phyloP scores from a whole-genome alignment of 2,888 invertebrate genomes.

The Leptopilina drosophilae region DNA sequence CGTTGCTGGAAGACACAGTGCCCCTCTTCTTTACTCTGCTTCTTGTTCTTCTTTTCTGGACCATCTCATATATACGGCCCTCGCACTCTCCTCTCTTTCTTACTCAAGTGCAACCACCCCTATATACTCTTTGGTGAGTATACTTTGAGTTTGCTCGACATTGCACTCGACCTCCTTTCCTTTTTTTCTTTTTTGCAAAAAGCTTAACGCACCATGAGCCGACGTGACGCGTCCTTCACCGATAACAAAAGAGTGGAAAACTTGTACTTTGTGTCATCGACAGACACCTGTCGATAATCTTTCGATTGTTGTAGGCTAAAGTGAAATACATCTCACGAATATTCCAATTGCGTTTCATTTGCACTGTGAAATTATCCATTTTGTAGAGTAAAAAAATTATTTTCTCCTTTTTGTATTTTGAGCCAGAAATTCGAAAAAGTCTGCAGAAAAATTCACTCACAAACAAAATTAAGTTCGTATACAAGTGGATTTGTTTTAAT shows the following conservation, averaged over 20 bases:
- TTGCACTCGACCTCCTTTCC: conserved; percentile 29
- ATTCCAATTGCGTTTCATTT: too few relatives aligned
- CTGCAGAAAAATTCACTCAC: too few relatives aligned
- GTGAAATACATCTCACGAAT: too few relatives aligned
- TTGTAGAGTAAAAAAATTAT: too few relatives aligned
- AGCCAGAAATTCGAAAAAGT: too few relatives aligned
- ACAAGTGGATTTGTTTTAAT: too few relatives aligned
- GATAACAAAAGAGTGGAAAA: conserved; percentile 14
- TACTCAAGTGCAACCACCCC: conserved; percentile 24
- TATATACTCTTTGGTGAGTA: conserved; percentile 2
- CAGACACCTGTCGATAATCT: conserved; percentile 29
- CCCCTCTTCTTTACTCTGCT: conserved; percentile 11
- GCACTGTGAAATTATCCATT: too few relatives aligned
- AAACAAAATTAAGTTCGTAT: too few relatives aligned
- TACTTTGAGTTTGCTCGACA: conserved; percentile 31
- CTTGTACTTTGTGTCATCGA: conserved; percentile 15
- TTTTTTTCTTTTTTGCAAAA: conserved; percentile 15
- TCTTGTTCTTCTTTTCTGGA: conserved; percentile 32
- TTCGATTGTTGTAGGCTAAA: not conserved
- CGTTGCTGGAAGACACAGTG: conserved; percentile 26
- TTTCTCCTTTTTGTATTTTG: too few relatives aligned
- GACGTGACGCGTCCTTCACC: conserved; percentile 19
- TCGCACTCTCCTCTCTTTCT: conserved; percentile 3
- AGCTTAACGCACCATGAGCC: conserved; percentile 24
- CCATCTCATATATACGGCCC: conserved; percentile 21